Evolutionary conservation across 2,888 invertebrate species (phyloP).

Genomic region (Sceliomorpha sp.): DNA sequence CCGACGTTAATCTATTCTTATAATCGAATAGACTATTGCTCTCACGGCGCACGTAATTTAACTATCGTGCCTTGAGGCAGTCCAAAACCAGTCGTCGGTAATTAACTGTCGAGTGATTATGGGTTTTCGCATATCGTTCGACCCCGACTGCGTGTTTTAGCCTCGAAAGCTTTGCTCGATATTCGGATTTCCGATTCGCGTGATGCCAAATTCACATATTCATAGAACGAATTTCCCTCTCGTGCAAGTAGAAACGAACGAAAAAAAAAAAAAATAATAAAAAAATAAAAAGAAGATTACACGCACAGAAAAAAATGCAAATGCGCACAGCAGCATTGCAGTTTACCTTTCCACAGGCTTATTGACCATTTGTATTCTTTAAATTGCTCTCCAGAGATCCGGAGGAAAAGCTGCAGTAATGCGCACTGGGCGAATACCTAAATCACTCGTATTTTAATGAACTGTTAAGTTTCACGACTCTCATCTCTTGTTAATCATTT

Average conservation of each 20-base stretch:
- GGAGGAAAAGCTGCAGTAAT: background rate
- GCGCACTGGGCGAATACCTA: too few species aligned
- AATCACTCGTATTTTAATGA: constrained; percentile 5
- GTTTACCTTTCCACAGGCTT: constrained; percentile 4
- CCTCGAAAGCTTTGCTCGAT: background rate
- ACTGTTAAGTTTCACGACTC: constrained; percentile 6
- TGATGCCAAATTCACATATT: background rate
- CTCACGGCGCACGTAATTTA: constrained; percentile 36
- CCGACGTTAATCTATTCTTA: constrained; percentile 49
- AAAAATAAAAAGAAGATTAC: too few species aligned
- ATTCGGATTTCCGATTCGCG: background rate
- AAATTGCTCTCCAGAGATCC: constrained; percentile 2
- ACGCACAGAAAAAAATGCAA: background rate
- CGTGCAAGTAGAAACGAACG: background rate
- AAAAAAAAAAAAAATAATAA: background rate
- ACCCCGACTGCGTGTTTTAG: background rate
- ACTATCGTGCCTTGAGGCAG: constrained; percentile 26
- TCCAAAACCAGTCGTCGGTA: constrained; percentile 30
- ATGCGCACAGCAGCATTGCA: background rate
- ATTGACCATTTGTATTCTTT: constrained; percentile 14
- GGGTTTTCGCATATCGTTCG: constrained; percentile 23
- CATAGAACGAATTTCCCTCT: constrained; percentile 1
- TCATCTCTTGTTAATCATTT: too few species aligned
- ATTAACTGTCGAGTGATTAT: constrained; percentile 45
- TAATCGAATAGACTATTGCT: constrained; percentile 45